A percentile compares a stretch with the other conserved stretches of the same genome.
Conservation (phyloP, 2,888 invertebrate species). For the Cosmorhoe ocellata region DNA sequence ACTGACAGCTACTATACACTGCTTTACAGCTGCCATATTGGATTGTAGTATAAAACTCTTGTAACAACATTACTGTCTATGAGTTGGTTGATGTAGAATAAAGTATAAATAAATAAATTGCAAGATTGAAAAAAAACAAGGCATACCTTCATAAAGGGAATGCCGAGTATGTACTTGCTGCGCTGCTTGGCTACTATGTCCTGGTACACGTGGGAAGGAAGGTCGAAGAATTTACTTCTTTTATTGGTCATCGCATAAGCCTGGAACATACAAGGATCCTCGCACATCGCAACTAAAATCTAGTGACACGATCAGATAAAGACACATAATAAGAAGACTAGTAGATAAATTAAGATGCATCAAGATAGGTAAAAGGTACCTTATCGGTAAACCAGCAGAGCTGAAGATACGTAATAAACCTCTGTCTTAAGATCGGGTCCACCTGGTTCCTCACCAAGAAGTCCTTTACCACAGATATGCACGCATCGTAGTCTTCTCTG, state of each 20-base stretch:
- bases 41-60: no score
- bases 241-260: conserved; percentile 62
- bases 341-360: no score
- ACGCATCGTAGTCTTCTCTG: conserved; percentile 62
- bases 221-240: conserved; percentile 60
- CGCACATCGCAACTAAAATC: no score
- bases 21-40: no score
- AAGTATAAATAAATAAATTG: no score
- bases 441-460: conserved; percentile 60
- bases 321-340: no score
- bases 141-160: conserved; percentile 70
- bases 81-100: no score
- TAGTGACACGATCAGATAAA: no score
- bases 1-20: no score
- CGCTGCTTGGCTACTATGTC: conserved; percentile 64
- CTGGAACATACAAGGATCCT: conserved; percentile 42
- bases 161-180: conserved; percentile 57
- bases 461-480: conserved; percentile 53
- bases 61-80: no score
- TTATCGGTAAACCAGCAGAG: conserved; percentile 70
- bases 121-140: no score
- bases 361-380: no score
- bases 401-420: conserved; percentile 63
- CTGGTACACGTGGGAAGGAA: conserved; percentile 65
- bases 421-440: conserved; percentile 51